Evolutionary conservation across 2,797 vertebrate species (phyloP).

Genomic region (Cryptoblepharus egeriae): DNA sequence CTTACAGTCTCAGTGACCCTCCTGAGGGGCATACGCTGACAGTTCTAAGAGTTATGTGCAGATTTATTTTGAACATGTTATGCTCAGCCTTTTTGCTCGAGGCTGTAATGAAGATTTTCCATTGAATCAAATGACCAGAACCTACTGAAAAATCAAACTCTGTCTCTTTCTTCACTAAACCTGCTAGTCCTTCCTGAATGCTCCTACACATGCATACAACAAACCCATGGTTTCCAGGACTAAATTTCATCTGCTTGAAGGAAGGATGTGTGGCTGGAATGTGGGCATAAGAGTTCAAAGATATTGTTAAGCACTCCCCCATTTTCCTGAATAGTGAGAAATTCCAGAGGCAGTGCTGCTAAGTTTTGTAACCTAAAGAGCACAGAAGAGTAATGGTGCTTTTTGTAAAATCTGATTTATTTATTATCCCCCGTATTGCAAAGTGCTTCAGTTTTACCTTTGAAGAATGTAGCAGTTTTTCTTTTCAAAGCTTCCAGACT

Average conservation of each 20-base stretch:
- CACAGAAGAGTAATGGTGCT: no score
- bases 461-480: no score
- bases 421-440: neutral
- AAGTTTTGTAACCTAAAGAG: no score
- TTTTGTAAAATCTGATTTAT: no score
- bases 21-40: no score
- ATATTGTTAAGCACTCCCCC: no score
- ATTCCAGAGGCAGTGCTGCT: no score
- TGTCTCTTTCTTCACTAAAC: neutral
- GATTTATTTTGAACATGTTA: neutral
- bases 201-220: neutral
- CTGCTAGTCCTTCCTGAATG: neutral
- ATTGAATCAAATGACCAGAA: neutral
- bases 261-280: neutral
- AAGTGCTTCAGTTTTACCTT: neutral
- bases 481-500: neutral
- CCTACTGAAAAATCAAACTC: neutral
- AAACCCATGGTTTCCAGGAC: neutral
- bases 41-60: neutral
- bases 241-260: neutral
- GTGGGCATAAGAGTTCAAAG: neutral
- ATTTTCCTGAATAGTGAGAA: no score
- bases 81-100: no score
- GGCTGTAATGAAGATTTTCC: no score
- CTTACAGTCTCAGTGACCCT: no score